A percentile compares a stretch with the other conserved stretches of the same genome.
phyloP scores from a whole-genome alignment of 2,797 vertebrate genomes.

The Tiaroga cobitis region DNA sequence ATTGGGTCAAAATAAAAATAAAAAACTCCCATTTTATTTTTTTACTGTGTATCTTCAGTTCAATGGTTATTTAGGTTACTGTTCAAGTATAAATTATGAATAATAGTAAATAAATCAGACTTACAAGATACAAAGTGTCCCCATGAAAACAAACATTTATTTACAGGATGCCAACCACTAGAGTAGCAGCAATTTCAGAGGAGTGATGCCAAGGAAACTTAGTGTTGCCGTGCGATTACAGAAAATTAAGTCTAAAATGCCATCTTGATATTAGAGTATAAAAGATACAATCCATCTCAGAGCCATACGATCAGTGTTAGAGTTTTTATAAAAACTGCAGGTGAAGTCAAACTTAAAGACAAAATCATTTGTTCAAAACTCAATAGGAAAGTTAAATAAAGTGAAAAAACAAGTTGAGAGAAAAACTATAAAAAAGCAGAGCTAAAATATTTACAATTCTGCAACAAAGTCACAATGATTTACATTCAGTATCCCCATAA shows the following conservation, averaged over 20 bases:
- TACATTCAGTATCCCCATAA: slow-evolving; percentile 52
- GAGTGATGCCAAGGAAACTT: slow-evolving; percentile 8
- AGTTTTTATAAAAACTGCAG: slow-evolving; percentile 57
- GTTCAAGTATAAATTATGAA: neutral
- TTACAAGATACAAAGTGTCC: neutral
- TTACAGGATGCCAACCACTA: slow-evolving; percentile 19
- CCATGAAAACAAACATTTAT: slow-evolving; percentile 37
- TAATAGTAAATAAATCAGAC: neutral
- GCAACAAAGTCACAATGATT: slow-evolving; percentile 29
- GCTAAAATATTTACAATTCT: slow-evolving; percentile 55
- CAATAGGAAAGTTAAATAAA: slow-evolving; percentile 21
- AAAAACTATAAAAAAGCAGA: slow-evolving; percentile 7
- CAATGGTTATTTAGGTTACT: neutral
- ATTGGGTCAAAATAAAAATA: neutral
- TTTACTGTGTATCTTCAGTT: neutral
- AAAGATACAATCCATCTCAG: neutral
- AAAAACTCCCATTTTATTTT: neutral
- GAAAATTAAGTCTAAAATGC: neutral
- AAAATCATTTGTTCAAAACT: slow-evolving; percentile 6
- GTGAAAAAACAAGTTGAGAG: neutral
- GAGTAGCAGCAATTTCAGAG: neutral
- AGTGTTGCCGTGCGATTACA: slow-evolving; percentile 2
- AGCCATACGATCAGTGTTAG: slow-evolving; percentile 30
- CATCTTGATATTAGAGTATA: slow-evolving; percentile 8
- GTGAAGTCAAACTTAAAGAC: neutral